A percentile compares a stretch with the other conserved stretches of the same genome.
phyloP scores from a whole-genome alignment of 2,113 vertebrate species.

The Asarcornis scutulata region DNA sequence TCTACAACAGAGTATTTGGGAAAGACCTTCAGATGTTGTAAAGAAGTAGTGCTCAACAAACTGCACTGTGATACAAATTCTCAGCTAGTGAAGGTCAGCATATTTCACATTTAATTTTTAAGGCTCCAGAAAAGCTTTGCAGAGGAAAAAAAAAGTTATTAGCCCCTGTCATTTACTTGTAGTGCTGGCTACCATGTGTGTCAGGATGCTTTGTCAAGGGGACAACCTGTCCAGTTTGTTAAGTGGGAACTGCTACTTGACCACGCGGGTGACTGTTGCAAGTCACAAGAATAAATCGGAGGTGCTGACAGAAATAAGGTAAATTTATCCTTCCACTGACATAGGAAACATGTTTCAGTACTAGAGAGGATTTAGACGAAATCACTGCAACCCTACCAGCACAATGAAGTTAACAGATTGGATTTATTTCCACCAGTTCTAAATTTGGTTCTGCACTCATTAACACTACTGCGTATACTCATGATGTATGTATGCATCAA shows the following conservation, averaged over 20 bases:
- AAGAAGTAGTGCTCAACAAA: background rate
- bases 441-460: background rate
- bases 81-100: too few relatives aligned
- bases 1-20: background rate
- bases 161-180: background rate
- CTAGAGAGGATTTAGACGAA: background rate
- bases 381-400: background rate
- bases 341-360: background rate
- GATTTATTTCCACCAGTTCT: background rate
- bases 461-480: background rate
- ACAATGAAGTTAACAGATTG: background rate
- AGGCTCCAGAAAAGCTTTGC: background rate
- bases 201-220: background rate
- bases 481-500: too few relatives aligned
- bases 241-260: background rate
- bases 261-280: background rate
- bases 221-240: fast-evolving
- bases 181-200: background rate
- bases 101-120: background rate
- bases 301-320: background rate
- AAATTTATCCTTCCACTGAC: background rate
- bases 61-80: background rate
- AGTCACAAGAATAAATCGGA: background rate
- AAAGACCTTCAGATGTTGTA: background rate
- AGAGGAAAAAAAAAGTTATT: background rate